Base-by-base conservation (phyloP, 2,888 invertebrate genomes). In the Phengaris alcon region DNA sequence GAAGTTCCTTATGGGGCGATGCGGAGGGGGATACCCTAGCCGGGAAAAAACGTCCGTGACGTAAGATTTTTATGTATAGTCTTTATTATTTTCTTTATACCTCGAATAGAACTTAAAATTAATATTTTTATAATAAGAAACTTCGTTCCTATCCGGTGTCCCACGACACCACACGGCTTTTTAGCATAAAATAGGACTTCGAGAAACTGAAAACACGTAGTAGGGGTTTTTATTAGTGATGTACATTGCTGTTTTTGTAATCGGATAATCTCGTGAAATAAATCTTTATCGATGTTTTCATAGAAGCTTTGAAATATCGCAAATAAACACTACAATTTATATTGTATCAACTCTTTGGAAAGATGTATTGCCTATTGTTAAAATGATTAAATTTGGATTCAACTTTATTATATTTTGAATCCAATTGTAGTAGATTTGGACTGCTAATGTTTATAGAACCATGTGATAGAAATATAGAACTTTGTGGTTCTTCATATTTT, bases 151-250 rank as follows among this genome's bases (percentile, higher is more conserved):
- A 22, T 22, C 22, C 22, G 1, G 22, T 22, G 22, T 22, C 22
- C 22, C 22, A 22, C 22, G 22, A 22, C 22, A 22, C 22, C 22
- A 22, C 22, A 59, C 22, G 4, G 4, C 10, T 59, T 22, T 15
- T 22, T 59, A 15, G 59, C 22, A 12, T 12, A 6, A 64, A 64
- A 35, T 35, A 64, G 12, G 7, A 2, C 10, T 75, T 51, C 68
- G 51, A 75, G 46, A 74, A 75, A 51, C 64, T 12, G 64, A 48
- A 22, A 35, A 46, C 35, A 72, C 68, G 74, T 76, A 70, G 80
- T 80, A 77, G 55, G 76, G 76, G 76, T 48, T 13, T 59, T 72
- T 54, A 72, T 72, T 72, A 72, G 72, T 72, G 72, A 72, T 72
- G 72, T 72, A 72, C 22, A 69, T n/a, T 72, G 51, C 15, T 35